Conservation (phyloP, 2,113 vertebrate genomes). For the Sander lucioperca region DNA sequence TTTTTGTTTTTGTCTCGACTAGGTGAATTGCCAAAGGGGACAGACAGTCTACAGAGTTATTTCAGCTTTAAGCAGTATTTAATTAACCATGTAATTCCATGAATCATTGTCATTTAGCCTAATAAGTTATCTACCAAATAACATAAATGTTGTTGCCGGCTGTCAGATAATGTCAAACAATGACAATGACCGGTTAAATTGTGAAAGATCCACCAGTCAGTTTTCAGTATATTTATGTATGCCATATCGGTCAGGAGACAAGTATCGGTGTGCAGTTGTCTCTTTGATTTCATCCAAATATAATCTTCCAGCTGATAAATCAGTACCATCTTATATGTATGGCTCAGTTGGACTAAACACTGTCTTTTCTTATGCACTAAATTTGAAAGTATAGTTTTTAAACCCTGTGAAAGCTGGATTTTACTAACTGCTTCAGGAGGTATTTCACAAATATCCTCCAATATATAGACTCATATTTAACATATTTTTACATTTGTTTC, state of each 20-base stretch:
- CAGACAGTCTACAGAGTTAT: constrained; percentile 56
- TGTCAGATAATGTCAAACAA: constrained; percentile 50
- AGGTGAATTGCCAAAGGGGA: constrained; percentile 29
- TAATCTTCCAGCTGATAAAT: constrained; percentile 6
- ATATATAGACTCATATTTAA: background rate
- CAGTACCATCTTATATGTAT: constrained; percentile 15
- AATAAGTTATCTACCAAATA: constrained; percentile 63
- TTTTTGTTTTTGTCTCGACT: constrained; percentile 26
- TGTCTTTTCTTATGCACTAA: background rate
- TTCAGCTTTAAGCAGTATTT: constrained; percentile 49
- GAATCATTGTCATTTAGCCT: constrained; percentile 48
- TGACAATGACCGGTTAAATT: constrained; percentile 20
- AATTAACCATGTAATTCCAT: constrained; percentile 72
- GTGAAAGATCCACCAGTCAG: constrained; percentile 22
- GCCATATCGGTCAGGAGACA: constrained; percentile 5
- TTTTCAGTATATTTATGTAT: constrained; percentile 25
- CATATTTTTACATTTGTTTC: background rate
- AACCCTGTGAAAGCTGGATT: background rate
- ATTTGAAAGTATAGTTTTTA: background rate
- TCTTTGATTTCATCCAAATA: constrained; percentile 24
- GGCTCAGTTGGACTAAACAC: background rate
- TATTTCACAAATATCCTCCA: background rate
- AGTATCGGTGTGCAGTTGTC: background rate
- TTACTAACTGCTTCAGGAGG: background rate
- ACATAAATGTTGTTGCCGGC: constrained; percentile 44